A percentile compares a stretch with the other conserved stretches of the same genome.
Evolutionary conservation across 2,113 vertebrate species (phyloP).

Genomic region (Theropithecus gelada): DNA sequence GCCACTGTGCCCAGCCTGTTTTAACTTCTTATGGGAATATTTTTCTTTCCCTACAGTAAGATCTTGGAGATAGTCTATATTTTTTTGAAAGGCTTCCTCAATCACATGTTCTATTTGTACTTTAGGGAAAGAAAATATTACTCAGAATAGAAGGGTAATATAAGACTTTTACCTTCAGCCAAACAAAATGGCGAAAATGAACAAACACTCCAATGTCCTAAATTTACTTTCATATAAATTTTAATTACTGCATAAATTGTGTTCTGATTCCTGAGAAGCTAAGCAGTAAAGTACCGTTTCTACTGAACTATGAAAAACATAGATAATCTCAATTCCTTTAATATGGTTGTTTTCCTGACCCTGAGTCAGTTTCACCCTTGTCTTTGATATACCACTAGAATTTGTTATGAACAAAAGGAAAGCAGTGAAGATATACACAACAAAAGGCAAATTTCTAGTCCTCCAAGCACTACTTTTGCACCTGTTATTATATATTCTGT

Average conservation of each 20-base stretch:
- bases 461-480: not conserved
- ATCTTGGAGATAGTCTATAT: not conserved
- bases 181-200: slow-evolving; percentile 27
- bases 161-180: not conserved
- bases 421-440: not conserved
- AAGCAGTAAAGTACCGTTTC: not conserved
- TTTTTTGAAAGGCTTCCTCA: not conserved
- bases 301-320: slow-evolving; percentile 36
- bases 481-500: slow-evolving; percentile 31
- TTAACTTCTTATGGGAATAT: not conserved
- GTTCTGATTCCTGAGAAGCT: slow-evolving; percentile 39
- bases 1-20: too few species aligned
- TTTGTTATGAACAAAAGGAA: slow-evolving; percentile 14
- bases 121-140: slow-evolving; percentile 10
- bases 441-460: slow-evolving; percentile 9
- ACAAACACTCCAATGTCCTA: not conserved
- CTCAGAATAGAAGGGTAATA: not conserved
- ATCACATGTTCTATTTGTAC: not conserved
- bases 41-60: slow-evolving; percentile 20
- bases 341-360: not conserved
- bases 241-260: slow-evolving; percentile 3
- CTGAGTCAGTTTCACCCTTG: slow-evolving; percentile 1
- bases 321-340: not conserved
- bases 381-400: not conserved
- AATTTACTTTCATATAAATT: slow-evolving; percentile 36